Evolutionary conservation across 2,888 invertebrate species (phyloP).

Genomic region (Altica lythri): DNA sequence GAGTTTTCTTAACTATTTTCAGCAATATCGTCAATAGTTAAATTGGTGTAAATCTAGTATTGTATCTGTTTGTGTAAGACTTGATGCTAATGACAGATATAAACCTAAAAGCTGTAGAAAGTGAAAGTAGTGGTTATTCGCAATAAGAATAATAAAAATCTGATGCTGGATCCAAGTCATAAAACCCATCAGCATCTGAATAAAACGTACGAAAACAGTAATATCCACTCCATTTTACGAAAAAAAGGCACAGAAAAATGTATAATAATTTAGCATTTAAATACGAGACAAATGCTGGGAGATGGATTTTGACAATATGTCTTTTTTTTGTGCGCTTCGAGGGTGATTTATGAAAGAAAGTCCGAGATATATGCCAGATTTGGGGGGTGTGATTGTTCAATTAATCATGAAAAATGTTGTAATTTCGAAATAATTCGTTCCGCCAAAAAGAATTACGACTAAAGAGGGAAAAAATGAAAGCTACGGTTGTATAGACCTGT

Average conservation of each 20-base stretch:
- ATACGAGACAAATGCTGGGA: conserved; percentile 31
- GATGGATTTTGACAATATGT: conserved; percentile 36
- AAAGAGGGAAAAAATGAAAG: background rate
- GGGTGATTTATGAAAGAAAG: conserved; percentile 30
- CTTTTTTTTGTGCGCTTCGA: conserved; percentile 28
- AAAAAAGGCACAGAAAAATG: conserved; percentile 31
- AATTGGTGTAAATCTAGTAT: no score
- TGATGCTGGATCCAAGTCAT: conserved; percentile 22
- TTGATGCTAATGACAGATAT: no score
- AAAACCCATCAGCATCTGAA: conserved; percentile 34
- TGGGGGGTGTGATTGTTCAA: conserved; percentile 24
- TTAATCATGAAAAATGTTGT: conserved; percentile 24
- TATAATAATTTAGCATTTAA: conserved; percentile 36
- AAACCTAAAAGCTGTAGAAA: no score
- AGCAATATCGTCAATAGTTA: no score
- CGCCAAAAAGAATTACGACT: conserved; percentile 1
- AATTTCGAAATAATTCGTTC: conserved; percentile 22
- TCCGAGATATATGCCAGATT: conserved; percentile 22
- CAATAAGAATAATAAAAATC: background rate
- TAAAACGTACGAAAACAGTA: conserved; percentile 31
- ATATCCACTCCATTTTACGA: conserved; percentile 35
- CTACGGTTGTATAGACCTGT: background rate
- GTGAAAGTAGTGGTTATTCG: no score
- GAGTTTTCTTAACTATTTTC: no score
- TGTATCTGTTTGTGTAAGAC: no score